phyloP scores from a whole-genome alignment of 2,888 invertebrate species.

The Plebejus anna region DNA sequence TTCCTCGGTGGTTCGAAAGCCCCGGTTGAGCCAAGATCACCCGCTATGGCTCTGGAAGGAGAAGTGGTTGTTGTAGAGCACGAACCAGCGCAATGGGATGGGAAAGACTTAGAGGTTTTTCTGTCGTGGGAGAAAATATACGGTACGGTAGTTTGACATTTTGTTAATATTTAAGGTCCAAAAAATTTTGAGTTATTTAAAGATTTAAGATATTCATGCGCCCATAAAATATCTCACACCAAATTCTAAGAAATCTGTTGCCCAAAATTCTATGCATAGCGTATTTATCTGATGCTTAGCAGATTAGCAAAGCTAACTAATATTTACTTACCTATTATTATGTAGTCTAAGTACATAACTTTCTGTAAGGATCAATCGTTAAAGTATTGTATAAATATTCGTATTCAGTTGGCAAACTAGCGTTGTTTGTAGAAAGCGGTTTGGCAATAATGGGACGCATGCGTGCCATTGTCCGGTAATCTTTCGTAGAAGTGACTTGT shows the following conservation, averaged over 20 bases:
- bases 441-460: slow-evolving; percentile 70
- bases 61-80: slow-evolving; percentile 83
- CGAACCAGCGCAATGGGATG: slow-evolving; percentile 77
- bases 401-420: slow-evolving; percentile 59
- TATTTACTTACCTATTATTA: not conserved
- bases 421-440: slow-evolving; percentile 75
- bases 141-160: slow-evolving; percentile 48
- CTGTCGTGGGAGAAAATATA: slow-evolving; percentile 75
- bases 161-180: too few species aligned
- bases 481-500: slow-evolving; percentile 72
- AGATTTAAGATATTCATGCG: too few species aligned
- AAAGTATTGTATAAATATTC: slow-evolving; percentile 44
- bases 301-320: not conserved
- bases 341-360: not conserved
- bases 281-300: not conserved
- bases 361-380: slow-evolving; percentile 15
- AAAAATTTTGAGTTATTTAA: too few species aligned
- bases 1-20: slow-evolving; percentile 82
- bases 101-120: slow-evolving; percentile 71
- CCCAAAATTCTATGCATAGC: not conserved
- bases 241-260: too few species aligned
- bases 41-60: slow-evolving; percentile 79
- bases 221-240: not conserved
- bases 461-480: slow-evolving; percentile 72
- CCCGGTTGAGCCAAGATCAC: slow-evolving; percentile 80